These are phyloP conservation scores for Lasioglossum albipes DNA, from an alignment of 1,140 invertebrate species.

Conservation along the genomic window DNA sequence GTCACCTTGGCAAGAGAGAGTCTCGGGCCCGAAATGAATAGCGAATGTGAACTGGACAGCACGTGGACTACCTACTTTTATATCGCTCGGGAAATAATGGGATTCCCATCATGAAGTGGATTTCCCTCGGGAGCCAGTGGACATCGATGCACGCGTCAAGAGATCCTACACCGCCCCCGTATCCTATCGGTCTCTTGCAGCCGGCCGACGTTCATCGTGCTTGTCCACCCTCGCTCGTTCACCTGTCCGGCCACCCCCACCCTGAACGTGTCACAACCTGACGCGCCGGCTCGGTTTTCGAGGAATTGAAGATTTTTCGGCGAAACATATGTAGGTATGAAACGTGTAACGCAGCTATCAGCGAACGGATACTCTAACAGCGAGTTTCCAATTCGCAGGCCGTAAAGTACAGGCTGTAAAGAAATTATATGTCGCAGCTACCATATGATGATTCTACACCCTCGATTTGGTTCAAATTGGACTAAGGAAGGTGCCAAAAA, in stretches of 20 bases:
- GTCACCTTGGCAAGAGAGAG: slow-evolving; percentile 50
- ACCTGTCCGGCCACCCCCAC: slow-evolving; percentile 54
- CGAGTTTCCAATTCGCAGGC: too few relatives aligned
- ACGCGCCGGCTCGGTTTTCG: slow-evolving; percentile 43
- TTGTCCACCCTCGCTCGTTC: slow-evolving; percentile 54
- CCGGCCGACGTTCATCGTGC: slow-evolving; percentile 56
- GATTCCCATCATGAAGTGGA: slow-evolving; percentile 81
- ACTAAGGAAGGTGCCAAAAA: too few relatives aligned
- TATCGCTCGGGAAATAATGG: slow-evolving; percentile 80
- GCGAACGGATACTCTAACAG: too few relatives aligned
- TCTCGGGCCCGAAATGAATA: slow-evolving; percentile 56
- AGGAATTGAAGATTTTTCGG: not conserved
- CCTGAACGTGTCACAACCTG: slow-evolving; percentile 49
- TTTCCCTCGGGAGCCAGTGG: slow-evolving; percentile 78
- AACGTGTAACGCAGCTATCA: not conserved
- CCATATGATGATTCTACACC: too few relatives aligned
- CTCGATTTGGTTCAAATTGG: too few relatives aligned
- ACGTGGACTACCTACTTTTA: slow-evolving; percentile 77
- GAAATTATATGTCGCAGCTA: too few relatives aligned
- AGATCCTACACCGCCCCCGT: slow-evolving; percentile 74
- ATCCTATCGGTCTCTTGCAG: slow-evolving; percentile 71
- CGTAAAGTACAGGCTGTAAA: too few relatives aligned
- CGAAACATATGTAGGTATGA: not conserved
- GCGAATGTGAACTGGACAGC: slow-evolving; percentile 73
- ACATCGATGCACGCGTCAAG: slow-evolving; percentile 80